These are phyloP conservation scores for Cheilosia scutellata DNA, from an alignment of 2,888 invertebrate genomes.

Conservation along the genomic window DNA sequence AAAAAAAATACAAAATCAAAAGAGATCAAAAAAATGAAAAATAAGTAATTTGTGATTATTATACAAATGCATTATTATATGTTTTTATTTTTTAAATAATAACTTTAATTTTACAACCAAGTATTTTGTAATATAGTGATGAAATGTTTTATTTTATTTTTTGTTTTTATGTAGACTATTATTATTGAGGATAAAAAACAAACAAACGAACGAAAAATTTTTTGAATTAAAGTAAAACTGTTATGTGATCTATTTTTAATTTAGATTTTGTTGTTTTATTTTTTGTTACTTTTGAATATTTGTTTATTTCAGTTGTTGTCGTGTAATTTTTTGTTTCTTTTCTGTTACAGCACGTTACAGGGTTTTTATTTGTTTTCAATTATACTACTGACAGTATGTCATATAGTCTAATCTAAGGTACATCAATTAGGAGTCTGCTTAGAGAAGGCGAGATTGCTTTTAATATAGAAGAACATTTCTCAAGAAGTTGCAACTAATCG, in stretches of 20 bases:
- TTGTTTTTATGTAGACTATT: conserved; percentile 62
- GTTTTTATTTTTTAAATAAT: conserved; percentile 50
- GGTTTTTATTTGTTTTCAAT: not conserved
- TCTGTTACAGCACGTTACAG: conserved; percentile 28
- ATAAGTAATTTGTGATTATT: conserved; percentile 68
- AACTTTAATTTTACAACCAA: conserved; percentile 65
- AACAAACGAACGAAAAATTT: conserved; percentile 40
- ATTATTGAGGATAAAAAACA: conserved; percentile 17
- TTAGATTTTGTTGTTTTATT: conserved; percentile 65
- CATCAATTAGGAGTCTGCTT: conserved; percentile 34
- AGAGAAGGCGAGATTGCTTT: conserved; percentile 23
- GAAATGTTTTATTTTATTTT: conserved; percentile 62
- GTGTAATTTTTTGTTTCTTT: not conserved
- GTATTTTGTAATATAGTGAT: conserved; percentile 74
- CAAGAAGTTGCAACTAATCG: not conserved
- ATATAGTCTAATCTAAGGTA: conserved; percentile 4
- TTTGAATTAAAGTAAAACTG: conserved; percentile 75
- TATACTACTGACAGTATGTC: not conserved
- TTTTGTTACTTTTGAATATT: conserved; percentile 5
- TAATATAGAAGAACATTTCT: conserved; percentile 33
- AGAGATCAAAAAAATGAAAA: conserved; percentile 47
- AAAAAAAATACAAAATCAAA: conserved; percentile 41
- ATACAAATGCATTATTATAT: conserved; percentile 55
- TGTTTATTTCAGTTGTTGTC: conserved; percentile 18
- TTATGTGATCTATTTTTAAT: conserved; percentile 76